Evolutionary conservation across 2,797 vertebrate genomes (phyloP).

Genomic region (Neoniphon sammara): DNA sequence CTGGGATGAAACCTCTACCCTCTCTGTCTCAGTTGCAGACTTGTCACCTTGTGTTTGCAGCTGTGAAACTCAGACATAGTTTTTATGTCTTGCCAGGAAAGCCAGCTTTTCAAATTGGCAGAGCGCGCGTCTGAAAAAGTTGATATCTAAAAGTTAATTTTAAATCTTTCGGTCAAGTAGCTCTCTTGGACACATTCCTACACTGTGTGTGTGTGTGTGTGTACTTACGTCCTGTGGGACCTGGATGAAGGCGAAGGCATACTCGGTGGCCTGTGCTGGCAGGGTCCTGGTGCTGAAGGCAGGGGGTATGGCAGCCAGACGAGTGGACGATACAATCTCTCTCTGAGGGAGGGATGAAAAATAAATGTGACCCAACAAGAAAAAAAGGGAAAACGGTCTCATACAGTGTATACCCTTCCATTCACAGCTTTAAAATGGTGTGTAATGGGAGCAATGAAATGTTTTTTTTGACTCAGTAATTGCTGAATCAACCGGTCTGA

Average conservation of each 20-base stretch:
- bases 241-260: constrained; percentile 93
- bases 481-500: no score
- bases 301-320: constrained; percentile 89
- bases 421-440: neutral
- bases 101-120: constrained; percentile 62
- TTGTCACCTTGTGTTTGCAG: constrained; percentile 45
- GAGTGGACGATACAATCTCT: constrained; percentile 88
- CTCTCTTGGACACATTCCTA: constrained; percentile 22
- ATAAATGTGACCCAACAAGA: constrained; percentile 28
- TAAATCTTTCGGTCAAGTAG: constrained; percentile 20
- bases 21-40: constrained; percentile 47
- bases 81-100: constrained; percentile 55
- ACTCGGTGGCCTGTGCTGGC: constrained; percentile 93
- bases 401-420: neutral
- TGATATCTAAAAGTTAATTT: constrained; percentile 51
- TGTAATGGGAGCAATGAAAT: no score
- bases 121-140: constrained; percentile 46
- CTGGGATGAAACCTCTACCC: constrained; percentile 55
- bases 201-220: neutral
- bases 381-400: neutral
- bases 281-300: constrained; percentile 90
- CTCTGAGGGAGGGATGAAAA: constrained; percentile 81
- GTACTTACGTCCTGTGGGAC: constrained; percentile 94
- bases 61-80: constrained; percentile 57
- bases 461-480: no score